These are phyloP conservation scores for Monodelphis domestica DNA, from an alignment of 2,797 vertebrate species.

Conservation along the genomic window DNA sequence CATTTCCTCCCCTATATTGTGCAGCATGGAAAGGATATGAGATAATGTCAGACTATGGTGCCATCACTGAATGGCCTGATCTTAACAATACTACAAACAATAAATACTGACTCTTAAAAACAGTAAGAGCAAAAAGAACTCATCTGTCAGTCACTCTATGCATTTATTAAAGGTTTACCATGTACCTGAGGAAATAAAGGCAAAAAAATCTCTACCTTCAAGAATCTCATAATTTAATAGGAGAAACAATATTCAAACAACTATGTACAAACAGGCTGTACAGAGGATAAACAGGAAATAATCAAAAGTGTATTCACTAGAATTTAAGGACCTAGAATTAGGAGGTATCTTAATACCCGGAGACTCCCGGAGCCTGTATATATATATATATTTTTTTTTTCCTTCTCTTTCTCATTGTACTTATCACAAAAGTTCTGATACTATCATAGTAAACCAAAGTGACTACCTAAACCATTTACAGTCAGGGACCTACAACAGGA, in stretches of 20 bases:
- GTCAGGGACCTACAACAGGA: neutral
- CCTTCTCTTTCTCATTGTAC: neutral
- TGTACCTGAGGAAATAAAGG: neutral
- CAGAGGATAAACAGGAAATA: neutral
- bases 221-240: neutral
- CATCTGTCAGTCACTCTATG: neutral
- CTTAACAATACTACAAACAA: neutral
- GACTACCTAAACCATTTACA: neutral
- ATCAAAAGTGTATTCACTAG: neutral
- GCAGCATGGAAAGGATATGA: neutral
- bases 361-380: neutral
- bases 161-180: neutral
- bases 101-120: neutral
- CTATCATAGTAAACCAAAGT: neutral
- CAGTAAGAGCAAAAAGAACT: neutral
- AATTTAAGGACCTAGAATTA: neutral
- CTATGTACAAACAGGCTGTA: neutral
- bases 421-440: neutral
- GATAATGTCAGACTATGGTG: neutral
- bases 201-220: neutral
- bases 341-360: too few species aligned
- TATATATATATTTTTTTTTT: neutral
- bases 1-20: neutral
- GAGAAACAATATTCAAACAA: neutral
- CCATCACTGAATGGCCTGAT: neutral